Base-by-base conservation (phyloP, 2,888 invertebrate genomes). In the Ferdinandea cuprea region DNA sequence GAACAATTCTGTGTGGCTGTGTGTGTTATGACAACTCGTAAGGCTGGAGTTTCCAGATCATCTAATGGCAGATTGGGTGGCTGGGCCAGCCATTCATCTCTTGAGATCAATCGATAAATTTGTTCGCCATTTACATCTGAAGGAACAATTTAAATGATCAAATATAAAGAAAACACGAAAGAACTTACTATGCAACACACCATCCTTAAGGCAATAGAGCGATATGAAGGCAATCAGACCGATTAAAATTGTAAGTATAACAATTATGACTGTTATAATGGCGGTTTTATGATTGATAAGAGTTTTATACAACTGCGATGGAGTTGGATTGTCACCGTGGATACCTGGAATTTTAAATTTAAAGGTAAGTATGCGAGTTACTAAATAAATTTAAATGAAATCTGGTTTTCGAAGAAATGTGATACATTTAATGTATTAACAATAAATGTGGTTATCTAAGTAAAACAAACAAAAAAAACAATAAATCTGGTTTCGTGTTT, bases 31-130 rank as follows among this genome's bases (percentile, higher is more conserved):
- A 95, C 92, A 0, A 94, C 93, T 46, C 90, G 89, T 1, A 90
- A 89, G 9, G 92, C 91, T 11, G 93, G 93, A 87, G 92, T 91
- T 0, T 92, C 91, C 0, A 92, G 91, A 9, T 86, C 85, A 5
- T 89, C 88, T 65, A 93, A 84, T 0, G 86, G 86, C 0, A 86
- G 87, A 32, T 90, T 92, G 0, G 93, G 92, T 0, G 94, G 94
- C 87, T 94, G 93, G 0, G 95, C 95, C 0, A 93, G 89, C 96
- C 96, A 96, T 72, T 93, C 93, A 0, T 91, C 88, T 25, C 95
- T 90, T 3, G 92, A 89, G 0, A 95, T 91, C 68, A 94, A 91
- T 72, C 93, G 17, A 11, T 9, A 91, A 6, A 94, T 91, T 48
- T 9, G 37, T 3, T 30, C n/a, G 3, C 32, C 35, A 35, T 46